A percentile compares a stretch with the other conserved stretches of the same genome.
These are phyloP conservation scores for Neosilurus mollespiculum DNA, from an alignment of 2,797 vertebrate species.

Conservation along the genomic window DNA sequence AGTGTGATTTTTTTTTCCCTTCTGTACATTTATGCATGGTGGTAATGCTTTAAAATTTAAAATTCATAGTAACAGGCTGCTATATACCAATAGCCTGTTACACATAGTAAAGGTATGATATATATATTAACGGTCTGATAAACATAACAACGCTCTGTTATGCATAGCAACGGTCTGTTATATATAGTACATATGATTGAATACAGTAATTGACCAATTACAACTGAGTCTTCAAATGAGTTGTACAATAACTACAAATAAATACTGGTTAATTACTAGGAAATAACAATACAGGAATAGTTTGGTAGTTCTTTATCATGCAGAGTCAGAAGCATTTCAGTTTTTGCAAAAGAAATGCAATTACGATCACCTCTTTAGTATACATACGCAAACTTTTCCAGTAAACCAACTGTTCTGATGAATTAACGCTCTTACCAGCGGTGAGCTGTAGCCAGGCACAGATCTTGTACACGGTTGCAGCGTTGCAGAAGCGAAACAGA, in stretches of 20 bases:
- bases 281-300: too few species aligned
- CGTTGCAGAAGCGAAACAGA: slow-evolving; percentile 81
- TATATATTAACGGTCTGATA: too few species aligned
- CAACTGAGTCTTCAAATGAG: background rate
- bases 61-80: too few species aligned
- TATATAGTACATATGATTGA: too few species aligned
- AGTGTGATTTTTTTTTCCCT: background rate
- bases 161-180: too few species aligned
- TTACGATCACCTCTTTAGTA: background rate
- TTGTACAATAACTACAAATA: too few species aligned
- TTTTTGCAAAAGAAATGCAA: background rate
- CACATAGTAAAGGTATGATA: too few species aligned
- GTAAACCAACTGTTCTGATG: background rate
- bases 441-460: slow-evolving; percentile 83
- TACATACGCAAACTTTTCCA: background rate
- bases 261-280: too few species aligned
- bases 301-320: too few species aligned
- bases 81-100: too few species aligned
- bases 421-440: slow-evolving; percentile 65
- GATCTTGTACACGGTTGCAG: slow-evolving; percentile 81
- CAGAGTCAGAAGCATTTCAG: background rate
- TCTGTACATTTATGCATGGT: background rate
- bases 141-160: too few species aligned
- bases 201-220: background rate
- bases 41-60: background rate